These are phyloP conservation scores for Mesochorus sp. DNA, from an alignment of 2,888 invertebrate species.

Conservation along the genomic window DNA sequence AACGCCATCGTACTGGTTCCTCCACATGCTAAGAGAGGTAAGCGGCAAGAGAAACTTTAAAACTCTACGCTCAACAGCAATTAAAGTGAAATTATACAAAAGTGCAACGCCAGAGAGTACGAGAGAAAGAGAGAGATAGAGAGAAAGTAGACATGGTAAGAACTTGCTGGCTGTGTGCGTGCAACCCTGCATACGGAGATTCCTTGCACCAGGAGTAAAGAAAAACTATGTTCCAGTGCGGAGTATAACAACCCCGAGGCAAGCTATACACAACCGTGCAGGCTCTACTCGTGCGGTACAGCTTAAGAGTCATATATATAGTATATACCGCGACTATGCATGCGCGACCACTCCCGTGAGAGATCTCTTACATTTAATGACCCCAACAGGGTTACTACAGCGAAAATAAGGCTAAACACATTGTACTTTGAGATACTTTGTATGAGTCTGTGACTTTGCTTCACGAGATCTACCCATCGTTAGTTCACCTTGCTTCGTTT, in stretches of 20 bases:
- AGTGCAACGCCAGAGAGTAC: conserved; percentile 55
- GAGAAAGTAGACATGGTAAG: conserved; percentile 11
- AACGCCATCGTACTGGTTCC: conserved; percentile 21
- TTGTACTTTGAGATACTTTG: conserved; percentile 72
- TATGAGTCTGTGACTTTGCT: conserved; percentile 21
- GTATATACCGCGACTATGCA: conserved; percentile 40
- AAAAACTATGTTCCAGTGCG: conserved; percentile 54
- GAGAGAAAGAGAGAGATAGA: conserved; percentile 31
- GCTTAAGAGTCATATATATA: conserved; percentile 47
- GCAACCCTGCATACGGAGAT: conserved; percentile 46
- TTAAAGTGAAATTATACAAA: conserved; percentile 79
- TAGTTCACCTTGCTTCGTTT: not conserved
- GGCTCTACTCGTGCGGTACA: conserved; percentile 14
- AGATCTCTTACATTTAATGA: conserved; percentile 78
- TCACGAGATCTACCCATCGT: conserved; percentile 12
- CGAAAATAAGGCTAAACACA: conserved; percentile 70
- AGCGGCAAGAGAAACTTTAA: conserved; percentile 70
- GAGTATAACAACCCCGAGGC: conserved; percentile 60
- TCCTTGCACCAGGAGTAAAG: conserved; percentile 51
- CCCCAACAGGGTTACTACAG: conserved; percentile 72
- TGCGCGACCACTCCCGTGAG: conserved; percentile 48
- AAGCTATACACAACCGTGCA: conserved; percentile 34
- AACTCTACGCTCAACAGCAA: conserved; percentile 74
- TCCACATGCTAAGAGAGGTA: conserved; percentile 41
- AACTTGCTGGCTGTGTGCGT: conserved; percentile 17